Conservation (phyloP, 2,888 invertebrate genomes). For the Drosophila anceps region DNA sequence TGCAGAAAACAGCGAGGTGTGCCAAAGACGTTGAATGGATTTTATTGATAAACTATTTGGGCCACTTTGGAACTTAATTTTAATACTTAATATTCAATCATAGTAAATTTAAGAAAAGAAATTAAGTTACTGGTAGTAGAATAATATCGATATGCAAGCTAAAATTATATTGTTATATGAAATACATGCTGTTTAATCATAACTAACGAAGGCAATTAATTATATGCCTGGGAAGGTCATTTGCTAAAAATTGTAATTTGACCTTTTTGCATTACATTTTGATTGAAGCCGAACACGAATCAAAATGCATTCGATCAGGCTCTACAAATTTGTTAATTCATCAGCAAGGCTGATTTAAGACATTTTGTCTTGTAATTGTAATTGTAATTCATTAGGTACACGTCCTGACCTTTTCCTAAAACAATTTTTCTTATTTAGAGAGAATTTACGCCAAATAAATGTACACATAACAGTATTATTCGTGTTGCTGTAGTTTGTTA, state of each 20-base stretch:
- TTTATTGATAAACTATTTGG: too few species aligned
- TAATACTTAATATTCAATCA: not conserved
- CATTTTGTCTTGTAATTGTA: slow-evolving; percentile 7
- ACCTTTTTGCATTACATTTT: not conserved
- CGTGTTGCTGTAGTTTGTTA: not conserved
- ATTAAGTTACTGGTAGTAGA: not conserved
- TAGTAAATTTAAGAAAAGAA: not conserved
- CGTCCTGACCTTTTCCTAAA: not conserved
- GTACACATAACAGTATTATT: not conserved
- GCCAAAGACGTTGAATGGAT: not conserved
- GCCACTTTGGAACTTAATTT: not conserved
- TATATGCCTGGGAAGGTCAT: not conserved
- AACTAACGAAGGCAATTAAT: not conserved
- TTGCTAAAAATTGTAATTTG: not conserved
- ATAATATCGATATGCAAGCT: too few species aligned
- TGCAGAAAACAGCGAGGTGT: slow-evolving; percentile 5
- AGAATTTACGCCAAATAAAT: slow-evolving; percentile 5
- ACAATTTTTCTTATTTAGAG: slow-evolving; percentile 4
- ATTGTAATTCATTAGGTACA: slow-evolving; percentile 8
- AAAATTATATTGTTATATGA: not conserved
- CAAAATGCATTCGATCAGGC: not conserved
- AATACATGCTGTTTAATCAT: too few species aligned
- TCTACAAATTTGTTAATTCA: not conserved
- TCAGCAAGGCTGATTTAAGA: not conserved
- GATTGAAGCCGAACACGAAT: not conserved